Evolutionary conservation across 2,797 vertebrate genomes (phyloP).

Genomic region (Lates japonicus): DNA sequence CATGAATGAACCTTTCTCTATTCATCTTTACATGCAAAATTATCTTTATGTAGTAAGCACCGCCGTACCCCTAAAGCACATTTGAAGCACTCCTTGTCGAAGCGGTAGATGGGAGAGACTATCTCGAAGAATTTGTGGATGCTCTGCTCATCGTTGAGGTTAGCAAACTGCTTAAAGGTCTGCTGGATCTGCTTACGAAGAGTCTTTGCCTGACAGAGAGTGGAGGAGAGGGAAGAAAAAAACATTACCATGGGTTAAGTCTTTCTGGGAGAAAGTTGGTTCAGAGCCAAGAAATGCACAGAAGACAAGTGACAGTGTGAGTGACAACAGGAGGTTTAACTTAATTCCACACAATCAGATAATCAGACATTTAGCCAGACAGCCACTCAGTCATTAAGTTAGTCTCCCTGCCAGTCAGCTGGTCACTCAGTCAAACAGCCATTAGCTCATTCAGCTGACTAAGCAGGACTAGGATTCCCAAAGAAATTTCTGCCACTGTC

Average conservation of each 20-base stretch:
- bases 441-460: constrained; percentile 17
- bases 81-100: constrained; percentile 99
- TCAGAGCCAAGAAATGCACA: constrained; percentile 38
- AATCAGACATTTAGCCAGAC: constrained; percentile 60
- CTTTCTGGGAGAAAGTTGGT: constrained; percentile 19
- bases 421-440: constrained; percentile 25
- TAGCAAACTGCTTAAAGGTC: constrained; percentile 97
- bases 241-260: constrained; percentile 4
- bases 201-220: constrained; percentile 90
- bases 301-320: constrained; percentile 35
- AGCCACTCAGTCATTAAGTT: constrained; percentile 47
- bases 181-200: constrained; percentile 98
- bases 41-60: not conserved
- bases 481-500: constrained; percentile 3
- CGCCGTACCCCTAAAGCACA: constrained; percentile 96
- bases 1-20: not conserved
- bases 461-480: not conserved
- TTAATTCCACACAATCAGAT: constrained; percentile 64
- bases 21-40: constrained; percentile 12
- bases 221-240: not conserved
- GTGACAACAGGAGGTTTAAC: constrained; percentile 63
- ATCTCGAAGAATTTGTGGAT: constrained; percentile 99
- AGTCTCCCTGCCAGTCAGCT: constrained; percentile 23
- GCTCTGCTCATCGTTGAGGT: constrained; percentile 97
- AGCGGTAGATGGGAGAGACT: constrained; percentile 95